These are phyloP conservation scores for Grapholita molesta DNA, from an alignment of 1,140 invertebrate species.

Conservation along the genomic window DNA sequence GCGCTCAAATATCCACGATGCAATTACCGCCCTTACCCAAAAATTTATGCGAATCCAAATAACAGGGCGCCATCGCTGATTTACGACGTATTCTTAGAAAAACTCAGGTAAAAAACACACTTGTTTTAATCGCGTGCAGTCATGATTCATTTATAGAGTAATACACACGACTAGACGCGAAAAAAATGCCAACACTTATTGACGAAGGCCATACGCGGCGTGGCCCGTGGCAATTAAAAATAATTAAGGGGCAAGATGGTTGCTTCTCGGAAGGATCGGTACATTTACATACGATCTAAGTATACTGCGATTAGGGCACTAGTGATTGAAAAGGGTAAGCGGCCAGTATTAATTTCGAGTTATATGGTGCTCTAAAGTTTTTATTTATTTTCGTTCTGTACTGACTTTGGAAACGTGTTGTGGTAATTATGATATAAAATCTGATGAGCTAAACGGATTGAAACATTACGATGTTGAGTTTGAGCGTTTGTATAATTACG, in stretches of 20 bases:
- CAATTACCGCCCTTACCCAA: constrained; percentile 44
- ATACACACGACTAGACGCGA: constrained; percentile 63
- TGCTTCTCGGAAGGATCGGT: constrained; percentile 66
- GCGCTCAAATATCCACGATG: constrained; percentile 26
- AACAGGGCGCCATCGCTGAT: constrained; percentile 62
- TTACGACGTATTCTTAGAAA: constrained; percentile 56
- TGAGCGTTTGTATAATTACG: background rate
- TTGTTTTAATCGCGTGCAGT: constrained; percentile 49
- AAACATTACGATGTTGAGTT: background rate
- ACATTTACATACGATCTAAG: constrained; percentile 71
- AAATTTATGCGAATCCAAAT: constrained; percentile 57
- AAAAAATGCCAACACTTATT: constrained; percentile 62
- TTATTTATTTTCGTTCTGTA: constrained; percentile 16
- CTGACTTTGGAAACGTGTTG: background rate
- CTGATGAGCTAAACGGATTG: background rate
- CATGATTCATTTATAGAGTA: constrained; percentile 59
- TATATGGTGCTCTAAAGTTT: constrained; percentile 23
- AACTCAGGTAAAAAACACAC: constrained; percentile 48
- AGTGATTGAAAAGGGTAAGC: constrained; percentile 70
- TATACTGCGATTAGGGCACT: constrained; percentile 70
- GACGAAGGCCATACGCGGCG: constrained; percentile 62
- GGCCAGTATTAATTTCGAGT: constrained; percentile 38
- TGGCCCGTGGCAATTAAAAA: constrained; percentile 73
- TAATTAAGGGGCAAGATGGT: constrained; percentile 71
- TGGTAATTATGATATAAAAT: background rate